phyloP scores from a whole-genome alignment of 53 echinoderm and acorn worm genomes.

The Mesocentrotus franciscanus region DNA sequence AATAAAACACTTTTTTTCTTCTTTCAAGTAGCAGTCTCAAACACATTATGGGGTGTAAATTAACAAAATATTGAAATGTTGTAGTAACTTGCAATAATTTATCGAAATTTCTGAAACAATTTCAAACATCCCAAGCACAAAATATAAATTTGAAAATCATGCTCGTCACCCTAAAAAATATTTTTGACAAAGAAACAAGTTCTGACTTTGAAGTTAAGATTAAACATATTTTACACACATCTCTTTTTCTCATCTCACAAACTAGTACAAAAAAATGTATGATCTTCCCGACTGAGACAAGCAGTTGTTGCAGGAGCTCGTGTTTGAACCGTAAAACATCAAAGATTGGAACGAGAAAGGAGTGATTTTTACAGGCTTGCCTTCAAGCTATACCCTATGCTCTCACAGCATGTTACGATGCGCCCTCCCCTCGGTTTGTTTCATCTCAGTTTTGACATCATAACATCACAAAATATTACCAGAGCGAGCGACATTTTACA shows the following conservation, averaged over 20 bases:
- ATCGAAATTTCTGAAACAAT: not conserved
- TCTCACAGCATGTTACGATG: conserved; percentile 7
- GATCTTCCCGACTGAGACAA: not conserved
- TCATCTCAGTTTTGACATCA: conserved; percentile 49
- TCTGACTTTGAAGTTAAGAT: not conserved
- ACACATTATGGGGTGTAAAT: not conserved
- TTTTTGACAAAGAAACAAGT: not conserved
- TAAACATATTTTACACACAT: not conserved
- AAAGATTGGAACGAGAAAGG: not conserved
- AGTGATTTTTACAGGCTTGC: conserved; percentile 54
- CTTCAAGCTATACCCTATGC: conserved; percentile 18
- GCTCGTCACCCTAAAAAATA: not conserved
- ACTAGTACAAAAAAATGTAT: not conserved
- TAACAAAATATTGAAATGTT: not conserved
- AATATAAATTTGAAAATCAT: not conserved
- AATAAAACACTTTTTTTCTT: not conserved
- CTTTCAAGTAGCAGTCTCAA: not conserved
- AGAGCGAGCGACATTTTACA: conserved; percentile 18
- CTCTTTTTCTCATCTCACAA: not conserved
- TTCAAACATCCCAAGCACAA: not conserved
- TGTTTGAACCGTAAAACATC: not conserved
- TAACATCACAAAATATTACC: conserved; percentile 52
- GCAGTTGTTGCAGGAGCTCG: not conserved
- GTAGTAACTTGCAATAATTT: not conserved
- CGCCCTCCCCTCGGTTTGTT: conserved; percentile 18